Conservation (phyloP, 2,113 vertebrate species). For the Eulacestoma nigropectus region DNA sequence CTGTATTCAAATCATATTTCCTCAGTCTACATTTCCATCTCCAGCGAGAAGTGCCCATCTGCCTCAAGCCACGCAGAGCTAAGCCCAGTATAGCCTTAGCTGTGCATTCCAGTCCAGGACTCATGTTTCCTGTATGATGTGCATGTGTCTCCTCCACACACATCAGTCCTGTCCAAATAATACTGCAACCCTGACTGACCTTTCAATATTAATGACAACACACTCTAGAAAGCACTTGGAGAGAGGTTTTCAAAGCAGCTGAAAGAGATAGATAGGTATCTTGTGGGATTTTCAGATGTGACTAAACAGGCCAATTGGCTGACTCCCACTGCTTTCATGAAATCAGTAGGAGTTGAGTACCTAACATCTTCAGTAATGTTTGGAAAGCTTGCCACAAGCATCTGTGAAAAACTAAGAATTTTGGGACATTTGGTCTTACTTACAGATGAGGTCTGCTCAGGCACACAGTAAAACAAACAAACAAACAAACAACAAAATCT, state of each 20-base stretch:
- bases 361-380: not conserved
- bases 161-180: slow-evolving; percentile 12
- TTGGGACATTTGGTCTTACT: not conserved
- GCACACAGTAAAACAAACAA: not conserved
- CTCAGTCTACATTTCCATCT: not conserved
- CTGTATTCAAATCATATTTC: not conserved
- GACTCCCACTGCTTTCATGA: slow-evolving; percentile 14
- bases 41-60: not conserved
- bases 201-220: slow-evolving; percentile 45
- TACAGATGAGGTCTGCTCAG: not conserved
- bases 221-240: slow-evolving; percentile 8
- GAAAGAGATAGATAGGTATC: not conserved
- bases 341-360: not conserved
- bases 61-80: not conserved
- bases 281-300: not conserved
- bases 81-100: not conserved
- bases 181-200: slow-evolving; percentile 31
- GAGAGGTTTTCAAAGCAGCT: not conserved
- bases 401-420: not conserved
- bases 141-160: slow-evolving; percentile 40
- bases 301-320: not conserved
- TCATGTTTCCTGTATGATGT: slow-evolving; percentile 28
- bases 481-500: not conserved
- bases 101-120: not conserved
- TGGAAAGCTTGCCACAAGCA: not conserved